These are phyloP conservation scores for Apantesis nais DNA, from an alignment of 2,888 invertebrate genomes.

Conservation along the genomic window DNA sequence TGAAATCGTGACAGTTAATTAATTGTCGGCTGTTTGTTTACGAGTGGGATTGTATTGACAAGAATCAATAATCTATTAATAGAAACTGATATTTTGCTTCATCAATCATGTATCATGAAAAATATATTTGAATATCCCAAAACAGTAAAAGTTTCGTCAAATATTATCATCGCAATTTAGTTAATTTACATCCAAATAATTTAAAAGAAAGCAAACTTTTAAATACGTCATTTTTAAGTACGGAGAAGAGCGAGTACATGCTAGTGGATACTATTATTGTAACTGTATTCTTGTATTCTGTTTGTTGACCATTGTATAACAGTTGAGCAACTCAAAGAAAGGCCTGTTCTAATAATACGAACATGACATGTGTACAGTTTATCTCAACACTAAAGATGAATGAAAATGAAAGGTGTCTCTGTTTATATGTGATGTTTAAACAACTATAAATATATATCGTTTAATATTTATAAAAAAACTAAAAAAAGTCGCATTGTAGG, in stretches of 20 bases:
- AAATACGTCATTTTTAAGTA: background rate
- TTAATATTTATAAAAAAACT: background rate
- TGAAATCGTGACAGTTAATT: conserved; percentile 8
- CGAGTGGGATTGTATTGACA: conserved; percentile 10
- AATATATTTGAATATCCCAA: background rate
- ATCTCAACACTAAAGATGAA: background rate
- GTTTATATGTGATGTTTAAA: background rate
- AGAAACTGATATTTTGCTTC: background rate
- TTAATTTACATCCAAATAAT: background rate
- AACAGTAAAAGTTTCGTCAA: background rate
- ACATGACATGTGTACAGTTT: background rate
- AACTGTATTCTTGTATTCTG: conserved; percentile 1
- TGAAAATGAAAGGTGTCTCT: background rate
- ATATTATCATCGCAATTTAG: background rate
- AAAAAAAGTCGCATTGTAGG: no score
- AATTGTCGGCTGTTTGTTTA: conserved; percentile 8
- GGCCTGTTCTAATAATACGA: background rate
- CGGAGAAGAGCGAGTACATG: background rate
- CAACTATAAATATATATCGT: background rate
- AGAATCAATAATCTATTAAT: background rate
- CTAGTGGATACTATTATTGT: background rate
- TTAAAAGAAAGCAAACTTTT: no score
- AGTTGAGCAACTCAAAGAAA: conserved; percentile 5
- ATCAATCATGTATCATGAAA: background rate
- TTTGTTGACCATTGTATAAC: conserved; percentile 1